These are phyloP conservation scores for Copidosoma floridanum DNA, from an alignment of 1,140 invertebrate genomes.

Conservation along the genomic window DNA sequence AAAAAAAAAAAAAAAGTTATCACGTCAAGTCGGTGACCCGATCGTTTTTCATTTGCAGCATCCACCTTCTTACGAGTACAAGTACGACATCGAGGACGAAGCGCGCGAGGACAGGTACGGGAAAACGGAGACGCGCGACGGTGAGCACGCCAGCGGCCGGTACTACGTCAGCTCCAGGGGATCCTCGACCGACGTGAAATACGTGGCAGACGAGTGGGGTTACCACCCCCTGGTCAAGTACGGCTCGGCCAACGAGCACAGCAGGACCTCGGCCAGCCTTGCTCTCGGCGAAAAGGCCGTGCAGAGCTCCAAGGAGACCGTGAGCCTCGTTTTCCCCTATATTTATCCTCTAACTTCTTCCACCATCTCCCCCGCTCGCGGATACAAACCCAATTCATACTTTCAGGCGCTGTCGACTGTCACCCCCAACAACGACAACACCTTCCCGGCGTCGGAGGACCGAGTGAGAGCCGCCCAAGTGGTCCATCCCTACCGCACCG, in stretches of 20 bases:
- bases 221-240: conserved; percentile 65
- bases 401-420: too few species aligned
- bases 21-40: too few species aligned
- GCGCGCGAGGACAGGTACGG: conserved; percentile 55
- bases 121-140: conserved; percentile 58
- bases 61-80: conserved; percentile 57
- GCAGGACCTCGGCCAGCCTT: conserved; percentile 52
- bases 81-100: conserved; percentile 53
- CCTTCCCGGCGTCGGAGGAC: too few species aligned
- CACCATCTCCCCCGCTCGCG: too few species aligned
- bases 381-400: too few species aligned
- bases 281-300: conserved; percentile 60
- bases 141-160: conserved; percentile 58
- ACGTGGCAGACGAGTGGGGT: conserved; percentile 63
- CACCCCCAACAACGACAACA: too few species aligned
- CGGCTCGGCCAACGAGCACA: conserved; percentile 50
- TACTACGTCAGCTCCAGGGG: conserved; percentile 47
- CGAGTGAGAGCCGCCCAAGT: too few species aligned
- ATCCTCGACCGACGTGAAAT: conserved; percentile 58
- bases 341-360: too few species aligned
- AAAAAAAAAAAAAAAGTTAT: too few species aligned
- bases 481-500: too few species aligned
- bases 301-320: conserved; percentile 47
- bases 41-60: too few species aligned
- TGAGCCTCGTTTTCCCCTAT: too few species aligned